Conservation (phyloP, 2,113 vertebrate genomes). For the Megaleporinus macrocephalus region DNA sequence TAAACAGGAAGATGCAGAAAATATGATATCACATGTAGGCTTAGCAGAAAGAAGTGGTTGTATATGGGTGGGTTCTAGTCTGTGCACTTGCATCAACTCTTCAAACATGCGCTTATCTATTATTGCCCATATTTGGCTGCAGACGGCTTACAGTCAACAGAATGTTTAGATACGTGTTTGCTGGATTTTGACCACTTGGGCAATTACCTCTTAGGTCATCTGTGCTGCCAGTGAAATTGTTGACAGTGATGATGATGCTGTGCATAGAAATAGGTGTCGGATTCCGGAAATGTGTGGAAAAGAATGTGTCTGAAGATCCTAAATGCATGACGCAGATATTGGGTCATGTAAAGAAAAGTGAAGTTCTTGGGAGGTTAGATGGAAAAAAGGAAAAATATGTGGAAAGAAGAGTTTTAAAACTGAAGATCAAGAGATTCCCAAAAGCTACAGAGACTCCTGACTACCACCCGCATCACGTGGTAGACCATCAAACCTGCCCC, state of each 20-base stretch:
- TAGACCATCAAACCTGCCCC: too few species aligned
- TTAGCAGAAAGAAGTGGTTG: background rate
- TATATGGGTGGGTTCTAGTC: background rate
- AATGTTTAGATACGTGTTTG: background rate
- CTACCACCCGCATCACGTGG: too few species aligned
- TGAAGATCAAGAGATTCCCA: too few species aligned
- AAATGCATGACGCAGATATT: background rate
- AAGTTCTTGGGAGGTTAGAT: too few species aligned
- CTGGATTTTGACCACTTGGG: background rate
- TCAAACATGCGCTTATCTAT: background rate
- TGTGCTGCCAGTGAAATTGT: background rate
- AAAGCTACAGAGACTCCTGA: too few species aligned
- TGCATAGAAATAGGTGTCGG: too few species aligned
- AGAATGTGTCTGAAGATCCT: background rate
- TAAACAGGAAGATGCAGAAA: constrained; percentile 13
- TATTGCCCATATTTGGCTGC: background rate
- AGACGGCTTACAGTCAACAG: background rate
- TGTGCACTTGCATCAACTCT: background rate
- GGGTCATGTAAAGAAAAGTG: too few species aligned
- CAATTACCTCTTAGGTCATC: background rate
- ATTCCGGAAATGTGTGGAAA: background rate
- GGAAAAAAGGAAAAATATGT: too few species aligned
- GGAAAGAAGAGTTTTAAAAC: too few species aligned
- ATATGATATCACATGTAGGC: constrained; percentile 1
- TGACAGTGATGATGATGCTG: background rate